Percentiles rank a stretch among this genome's conserved stretches.
Evolutionary conservation across 1,140 invertebrate species (phyloP).

Genomic region (Cheumatopsyche charites): DNA sequence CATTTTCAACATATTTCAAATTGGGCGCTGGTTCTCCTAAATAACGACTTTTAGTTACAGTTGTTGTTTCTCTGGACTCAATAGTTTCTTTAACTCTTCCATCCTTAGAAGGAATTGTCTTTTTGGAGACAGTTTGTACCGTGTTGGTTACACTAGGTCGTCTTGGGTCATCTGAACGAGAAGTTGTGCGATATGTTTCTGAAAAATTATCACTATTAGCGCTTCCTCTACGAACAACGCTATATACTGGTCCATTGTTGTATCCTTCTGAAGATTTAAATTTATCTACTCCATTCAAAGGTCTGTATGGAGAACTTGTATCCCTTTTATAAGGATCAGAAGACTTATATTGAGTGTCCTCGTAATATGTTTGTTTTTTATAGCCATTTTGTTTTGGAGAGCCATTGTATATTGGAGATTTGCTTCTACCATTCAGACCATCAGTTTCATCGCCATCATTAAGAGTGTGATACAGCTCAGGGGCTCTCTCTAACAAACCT

Average conservation of each 20-base stretch:
- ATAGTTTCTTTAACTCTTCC: constrained; percentile 68
- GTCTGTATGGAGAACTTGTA: constrained; percentile 56
- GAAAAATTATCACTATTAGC: constrained; percentile 71
- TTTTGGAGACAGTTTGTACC: constrained; percentile 70
- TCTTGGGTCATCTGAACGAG: constrained; percentile 67
- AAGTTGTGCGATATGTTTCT: constrained; percentile 71
- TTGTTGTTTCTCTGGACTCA: constrained; percentile 71
- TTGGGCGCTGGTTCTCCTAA: constrained; percentile 59
- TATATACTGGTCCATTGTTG: constrained; percentile 54
- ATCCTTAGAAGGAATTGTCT: constrained; percentile 67
- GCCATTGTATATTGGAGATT: constrained; percentile 53
- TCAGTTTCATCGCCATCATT: constrained; percentile 67
- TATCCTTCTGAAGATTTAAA: constrained; percentile 56
- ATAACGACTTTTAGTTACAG: constrained; percentile 67
- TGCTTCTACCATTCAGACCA: constrained; percentile 54
- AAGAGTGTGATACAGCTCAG: constrained; percentile 74
- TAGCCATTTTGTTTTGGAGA: constrained; percentile 48
- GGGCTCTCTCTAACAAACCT: constrained; percentile 73
- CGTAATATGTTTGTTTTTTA: constrained; percentile 42
- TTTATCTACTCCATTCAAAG: constrained; percentile 53
- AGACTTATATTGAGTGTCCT: constrained; percentile 57
- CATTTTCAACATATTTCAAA: constrained; percentile 60
- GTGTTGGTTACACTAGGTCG: constrained; percentile 70
- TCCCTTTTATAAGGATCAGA: constrained; percentile 59
- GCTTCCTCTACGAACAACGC: constrained; percentile 63